Evolutionary conservation across 2,113 vertebrate species (phyloP).

Genomic region (Triplophysa siluroides): DNA sequence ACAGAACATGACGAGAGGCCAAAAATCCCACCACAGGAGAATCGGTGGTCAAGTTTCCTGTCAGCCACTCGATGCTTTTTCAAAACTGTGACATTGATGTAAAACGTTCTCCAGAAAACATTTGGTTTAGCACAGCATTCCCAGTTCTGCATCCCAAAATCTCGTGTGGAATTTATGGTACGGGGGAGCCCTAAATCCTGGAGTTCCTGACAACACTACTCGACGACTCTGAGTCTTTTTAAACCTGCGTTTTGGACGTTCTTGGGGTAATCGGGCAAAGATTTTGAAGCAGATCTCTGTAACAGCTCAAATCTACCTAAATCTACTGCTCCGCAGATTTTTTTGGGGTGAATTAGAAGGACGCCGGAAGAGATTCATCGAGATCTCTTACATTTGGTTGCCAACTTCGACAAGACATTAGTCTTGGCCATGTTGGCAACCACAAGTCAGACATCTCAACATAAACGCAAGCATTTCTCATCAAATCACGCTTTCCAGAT

Average conservation of each 20-base stretch:
- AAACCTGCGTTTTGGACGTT: conserved; percentile 64
- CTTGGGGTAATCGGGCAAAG: conserved; percentile 66
- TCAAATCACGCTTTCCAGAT: neutral
- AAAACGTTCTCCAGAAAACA: conserved; percentile 75
- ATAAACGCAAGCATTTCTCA: neutral
- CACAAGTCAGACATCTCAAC: neutral
- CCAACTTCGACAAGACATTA: too few species aligned
- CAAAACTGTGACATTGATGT: conserved; percentile 66
- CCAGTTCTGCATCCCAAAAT: conserved; percentile 72
- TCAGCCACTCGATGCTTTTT: conserved; percentile 64
- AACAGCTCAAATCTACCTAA: neutral
- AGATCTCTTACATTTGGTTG: too few species aligned
- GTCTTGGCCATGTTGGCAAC: neutral
- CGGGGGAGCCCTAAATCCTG: conserved; percentile 73
- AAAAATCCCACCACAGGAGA: conserved; percentile 56
- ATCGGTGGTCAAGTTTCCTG: conserved; percentile 60
- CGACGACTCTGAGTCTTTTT: conserved; percentile 67
- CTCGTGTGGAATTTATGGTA: conserved; percentile 74
- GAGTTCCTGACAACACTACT: conserved; percentile 73
- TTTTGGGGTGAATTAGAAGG: too few species aligned
- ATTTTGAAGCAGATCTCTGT: neutral
- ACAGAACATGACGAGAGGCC: conserved; percentile 63
- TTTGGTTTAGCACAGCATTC: conserved; percentile 76
- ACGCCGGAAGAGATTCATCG: too few species aligned
- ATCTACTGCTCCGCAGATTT: too few species aligned